Base-by-base conservation (phyloP, 2,888 invertebrate species). In the Drosophila picticornis region DNA sequence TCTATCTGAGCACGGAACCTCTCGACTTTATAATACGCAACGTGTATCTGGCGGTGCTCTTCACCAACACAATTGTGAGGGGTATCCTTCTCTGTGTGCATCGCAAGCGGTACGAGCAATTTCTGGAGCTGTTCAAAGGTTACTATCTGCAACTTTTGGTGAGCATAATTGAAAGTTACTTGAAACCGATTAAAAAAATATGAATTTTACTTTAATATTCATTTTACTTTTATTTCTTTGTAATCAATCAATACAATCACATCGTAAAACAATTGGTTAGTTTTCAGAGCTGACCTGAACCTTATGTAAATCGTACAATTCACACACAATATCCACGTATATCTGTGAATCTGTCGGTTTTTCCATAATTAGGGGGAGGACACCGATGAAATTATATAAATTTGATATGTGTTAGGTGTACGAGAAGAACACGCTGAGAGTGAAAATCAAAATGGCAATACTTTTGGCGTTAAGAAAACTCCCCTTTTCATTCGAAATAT, bases 21-120 rank as follows among this genome's bases (percentile, higher is more conserved):
- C 40, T 91, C 34, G 90, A 90, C 29, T 85, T 79, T 2, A 84
- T 88, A 27, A 88, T 92, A 22, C 81, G 91, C 5, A 92, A 92
- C 59, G 88, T 84, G 4, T 92, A 91, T 38, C 53, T 92, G 29
- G 74, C 89, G 0, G 91, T 91, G 0, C 72, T 91, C 29, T 91
- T 91, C 48, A 87, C 88, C 27, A 90, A 91, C 52, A 86, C 91
- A 0, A 64, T 88, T 0, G 66, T 91, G 0, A 64, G 91, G 2
- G 90, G 85, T 1, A 67, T 87, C 0, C 57, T 82, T 4, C 56
- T 91, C 32, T 81, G 81, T 27, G 62, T 85, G 22, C 68, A 91
- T 19, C 85, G 91, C 0, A 52, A 40, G 1, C 79, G 80, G 0
- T 91, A 88, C 57, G 91, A 91, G 53, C 32, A 63, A n/a, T 84